These are phyloP conservation scores for Danio rerio DNA, from an alignment of 2,113 vertebrate species.

Conservation along the genomic window DNA sequence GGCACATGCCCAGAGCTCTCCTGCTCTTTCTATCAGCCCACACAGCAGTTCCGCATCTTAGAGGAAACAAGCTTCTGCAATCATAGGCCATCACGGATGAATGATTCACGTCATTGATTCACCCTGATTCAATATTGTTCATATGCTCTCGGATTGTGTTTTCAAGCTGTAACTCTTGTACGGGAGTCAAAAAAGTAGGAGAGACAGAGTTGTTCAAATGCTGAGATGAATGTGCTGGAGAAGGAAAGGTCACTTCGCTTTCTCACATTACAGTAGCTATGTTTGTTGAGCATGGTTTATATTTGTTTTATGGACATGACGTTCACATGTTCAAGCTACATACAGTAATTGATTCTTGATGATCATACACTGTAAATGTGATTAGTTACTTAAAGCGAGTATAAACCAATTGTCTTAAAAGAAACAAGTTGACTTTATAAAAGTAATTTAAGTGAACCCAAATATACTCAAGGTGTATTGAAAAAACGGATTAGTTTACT, in stretches of 20 bases:
- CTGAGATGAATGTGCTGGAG: constrained; percentile 33
- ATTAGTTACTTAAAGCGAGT: too few relatives aligned
- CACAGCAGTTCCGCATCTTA: constrained; percentile 17
- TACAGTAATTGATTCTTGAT: too few relatives aligned
- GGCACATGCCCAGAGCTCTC: constrained; percentile 45
- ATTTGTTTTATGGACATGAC: too few relatives aligned
- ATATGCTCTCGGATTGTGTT: constrained; percentile 7
- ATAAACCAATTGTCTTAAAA: too few relatives aligned
- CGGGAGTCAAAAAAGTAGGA: constrained; percentile 15
- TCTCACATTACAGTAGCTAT: too few relatives aligned
- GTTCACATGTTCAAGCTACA: too few relatives aligned
- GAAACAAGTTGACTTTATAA: too few relatives aligned
- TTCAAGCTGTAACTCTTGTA: constrained; percentile 2
- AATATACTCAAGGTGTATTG: too few relatives aligned
- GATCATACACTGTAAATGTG: too few relatives aligned
- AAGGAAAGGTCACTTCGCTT: constrained; percentile 28
- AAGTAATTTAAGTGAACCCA: too few relatives aligned
- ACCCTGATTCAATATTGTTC: constrained; percentile 5
- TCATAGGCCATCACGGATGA: constrained; percentile 10
- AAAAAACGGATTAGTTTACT: too few relatives aligned
- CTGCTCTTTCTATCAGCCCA: background rate
- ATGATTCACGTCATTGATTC: constrained; percentile 33
- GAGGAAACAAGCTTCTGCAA: constrained; percentile 16
- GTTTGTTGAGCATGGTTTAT: too few relatives aligned
- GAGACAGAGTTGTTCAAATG: constrained; percentile 24